Evolutionary conservation across 2,797 vertebrate genomes (phyloP), one percentile per base, ranked within the genome.

Genomic region (Percopsis omiscomaycus): DNA sequence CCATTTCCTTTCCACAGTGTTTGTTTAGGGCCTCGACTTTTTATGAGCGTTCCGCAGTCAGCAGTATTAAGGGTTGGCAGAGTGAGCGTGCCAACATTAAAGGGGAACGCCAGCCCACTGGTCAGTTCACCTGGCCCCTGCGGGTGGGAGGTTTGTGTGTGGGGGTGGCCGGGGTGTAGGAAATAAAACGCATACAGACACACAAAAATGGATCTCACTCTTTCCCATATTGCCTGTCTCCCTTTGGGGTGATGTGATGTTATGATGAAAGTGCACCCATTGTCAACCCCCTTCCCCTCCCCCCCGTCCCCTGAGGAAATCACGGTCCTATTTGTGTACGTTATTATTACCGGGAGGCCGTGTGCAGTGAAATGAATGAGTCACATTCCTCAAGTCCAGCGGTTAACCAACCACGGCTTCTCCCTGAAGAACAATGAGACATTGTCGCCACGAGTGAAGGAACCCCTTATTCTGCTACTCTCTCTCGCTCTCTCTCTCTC

Each of bases 281-380:
- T 22, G 22, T 22, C 22, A 22, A 22, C 22, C 22, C 22, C 22
- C 22, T n/a, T n/a, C n/a, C n/a, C n/a, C n/a, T n/a, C n/a, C n/a
- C n/a, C n/a, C n/a, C n/a, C n/a, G n/a, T n/a, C 77, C 79, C 85
- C 87, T 86, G 78, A 82, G 76, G 77, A 86, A 88, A 88, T 76
- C 72, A 54, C 68, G 59, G 61, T 73, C 78, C 59, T 82, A 79
- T 86, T 88, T 86, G 75, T 78, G 62, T 78, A 69, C 74, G 80
- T 66, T 75, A 80, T 37, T 37, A 37, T 37, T 37, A 37, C 32
- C 8, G 32, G 32, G 32, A 32, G 4, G 5, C 5, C 9, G 8
- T 37, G 32, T 37, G 32, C 32, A 37, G 32, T 37, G 32, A 37
- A 37, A 37, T 37, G 32, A 37, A 37, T 37, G 32, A 37, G 32